These are phyloP conservation scores for Drosophila parthenogenetica DNA, from an alignment of 2,888 invertebrate genomes.

Conservation along the genomic window DNA sequence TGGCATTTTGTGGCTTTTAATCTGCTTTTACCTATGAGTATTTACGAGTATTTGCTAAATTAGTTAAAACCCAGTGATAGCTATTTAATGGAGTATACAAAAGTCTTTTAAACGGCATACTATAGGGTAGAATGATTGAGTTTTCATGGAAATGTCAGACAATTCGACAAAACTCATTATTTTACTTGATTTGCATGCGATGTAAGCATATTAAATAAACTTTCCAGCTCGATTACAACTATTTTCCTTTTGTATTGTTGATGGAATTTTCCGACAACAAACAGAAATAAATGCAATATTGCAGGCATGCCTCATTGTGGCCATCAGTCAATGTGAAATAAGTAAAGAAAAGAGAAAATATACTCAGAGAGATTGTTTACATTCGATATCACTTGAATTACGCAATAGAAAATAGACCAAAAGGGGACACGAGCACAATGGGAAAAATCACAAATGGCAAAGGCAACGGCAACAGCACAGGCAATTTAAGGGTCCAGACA, in stretches of 20 bases:
- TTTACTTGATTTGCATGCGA: neutral
- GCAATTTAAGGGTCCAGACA: conserved; percentile 21
- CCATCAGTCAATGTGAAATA: conserved; percentile 9
- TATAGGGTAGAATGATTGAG: neutral
- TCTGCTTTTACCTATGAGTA: conserved; percentile 29
- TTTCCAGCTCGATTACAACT: neutral
- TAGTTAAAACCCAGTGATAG: conserved; percentile 33
- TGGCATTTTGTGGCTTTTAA: neutral
- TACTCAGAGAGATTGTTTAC: conserved; percentile 25
- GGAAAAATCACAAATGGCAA: conserved; percentile 6
- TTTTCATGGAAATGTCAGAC: too few relatives aligned
- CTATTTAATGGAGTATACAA: conserved; percentile 35
- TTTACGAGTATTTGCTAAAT: conserved; percentile 11
- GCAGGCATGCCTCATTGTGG: conserved; percentile 4
- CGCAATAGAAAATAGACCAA: neutral
- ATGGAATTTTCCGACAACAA: conserved; percentile 1
- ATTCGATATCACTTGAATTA: conserved; percentile 14
- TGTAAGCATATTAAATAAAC: neutral
- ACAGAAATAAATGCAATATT: conserved; percentile 17
- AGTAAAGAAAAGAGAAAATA: neutral
- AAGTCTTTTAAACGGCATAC: neutral
- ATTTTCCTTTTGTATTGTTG: neutral
- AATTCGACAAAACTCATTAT: too few relatives aligned
- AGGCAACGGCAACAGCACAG: neutral
- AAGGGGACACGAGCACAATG: neutral